Evolutionary conservation across 2,113 vertebrate genomes (phyloP), one percentile per base, ranked within the genome.

Genomic region (Dicaeum eximium): DNA sequence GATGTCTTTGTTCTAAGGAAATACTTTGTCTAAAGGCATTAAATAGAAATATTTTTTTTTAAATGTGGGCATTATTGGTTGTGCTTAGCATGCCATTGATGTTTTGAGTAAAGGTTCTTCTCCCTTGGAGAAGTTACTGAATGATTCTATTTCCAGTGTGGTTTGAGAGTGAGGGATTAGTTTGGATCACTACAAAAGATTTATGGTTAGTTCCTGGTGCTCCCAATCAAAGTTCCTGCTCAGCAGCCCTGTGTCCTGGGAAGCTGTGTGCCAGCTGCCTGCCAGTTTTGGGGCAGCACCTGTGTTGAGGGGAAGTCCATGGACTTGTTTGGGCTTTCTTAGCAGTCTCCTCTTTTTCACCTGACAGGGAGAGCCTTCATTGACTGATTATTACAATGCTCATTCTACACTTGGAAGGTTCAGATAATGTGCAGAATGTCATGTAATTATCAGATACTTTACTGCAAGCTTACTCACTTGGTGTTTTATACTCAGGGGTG

Each of bases 101-200:
- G 15, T 45, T 72, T 81, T 44, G 51, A 62, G 27, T 78, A 30
- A 33, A 45, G 31, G 18, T 50, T 47, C 17, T 61, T 79, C 21
- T 72, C 1, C 25, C 38, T 28, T 56, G 53, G 40, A 38, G 23
- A 14, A 81, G 16, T 53, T 62, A 24, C 20, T 73, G 47, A 53
- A 16, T 1, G 1, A 11, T n/a, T 90, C 24, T 47, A 0, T 38
- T n/a, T 53, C 21, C 13, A 13, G 0, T 53, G 11, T 37, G 28
- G 11, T 27, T 91, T 56, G 45, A 69, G 51, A 70, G 22, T 38
- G 33, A 2, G 31, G 10, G 19, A 3, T 66, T 42, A 2, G 3
- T 72, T 47, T 72, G 80, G 54, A 10, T 33, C 51, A 37, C 30
- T 56, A 16, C 5, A 54, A 37, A 69, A 30, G 12, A 24, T 66